Percentiles rank a stretch among this genome's conserved stretches.
Evolutionary conservation across 2,888 invertebrate species (phyloP).

Genomic region (Himalopsyche kuldschensis): DNA sequence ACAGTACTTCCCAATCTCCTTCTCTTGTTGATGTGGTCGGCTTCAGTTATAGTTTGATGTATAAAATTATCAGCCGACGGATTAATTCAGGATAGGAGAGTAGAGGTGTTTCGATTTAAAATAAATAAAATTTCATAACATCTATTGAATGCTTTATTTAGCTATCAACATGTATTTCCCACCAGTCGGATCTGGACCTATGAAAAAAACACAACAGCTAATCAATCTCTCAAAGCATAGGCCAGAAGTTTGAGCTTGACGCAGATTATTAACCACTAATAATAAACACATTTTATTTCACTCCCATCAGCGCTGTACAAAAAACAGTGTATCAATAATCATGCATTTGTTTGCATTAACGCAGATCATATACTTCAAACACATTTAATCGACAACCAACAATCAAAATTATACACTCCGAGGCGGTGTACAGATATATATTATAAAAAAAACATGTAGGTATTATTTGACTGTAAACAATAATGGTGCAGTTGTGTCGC

Average conservation of each 20-base stretch:
- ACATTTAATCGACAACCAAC: background rate
- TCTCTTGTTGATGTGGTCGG: no score
- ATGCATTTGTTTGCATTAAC: background rate
- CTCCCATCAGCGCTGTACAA: background rate
- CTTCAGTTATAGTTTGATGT: no score
- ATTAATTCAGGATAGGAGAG: background rate
- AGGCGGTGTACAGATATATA: background rate
- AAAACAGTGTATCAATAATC: constrained; percentile 11
- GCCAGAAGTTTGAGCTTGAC: constrained; percentile 16
- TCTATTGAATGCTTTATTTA: constrained; percentile 38
- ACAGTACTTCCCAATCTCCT: no score
- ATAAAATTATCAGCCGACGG: no score
- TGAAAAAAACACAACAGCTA: constrained; percentile 21
- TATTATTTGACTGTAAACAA: background rate
- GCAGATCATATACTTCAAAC: background rate
- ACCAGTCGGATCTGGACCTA: constrained; percentile 38
- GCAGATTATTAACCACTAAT: background rate
- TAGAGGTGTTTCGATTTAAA: background rate
- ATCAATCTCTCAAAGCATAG: constrained; percentile 24
- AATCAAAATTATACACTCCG: background rate
- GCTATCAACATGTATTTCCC: constrained; percentile 38
- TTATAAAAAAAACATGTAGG: background rate
- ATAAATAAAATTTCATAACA: constrained; percentile 12
- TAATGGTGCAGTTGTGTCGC: background rate
- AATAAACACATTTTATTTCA: background rate